Evolutionary conservation across 2,797 vertebrate species (phyloP).

Genomic region (Scyliorhinus canicula): DNA sequence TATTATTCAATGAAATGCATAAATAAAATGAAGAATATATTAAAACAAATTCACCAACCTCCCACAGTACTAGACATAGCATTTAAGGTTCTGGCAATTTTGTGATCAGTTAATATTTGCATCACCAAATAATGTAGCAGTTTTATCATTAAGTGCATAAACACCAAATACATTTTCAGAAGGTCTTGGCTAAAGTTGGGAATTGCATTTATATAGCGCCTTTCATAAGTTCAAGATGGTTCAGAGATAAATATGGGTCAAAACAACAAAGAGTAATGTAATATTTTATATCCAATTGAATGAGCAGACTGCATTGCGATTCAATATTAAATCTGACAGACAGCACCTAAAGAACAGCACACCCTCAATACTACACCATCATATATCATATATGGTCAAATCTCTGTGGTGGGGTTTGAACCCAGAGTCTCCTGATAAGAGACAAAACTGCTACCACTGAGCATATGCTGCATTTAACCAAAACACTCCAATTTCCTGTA

Average conservation of each 20-base stretch:
- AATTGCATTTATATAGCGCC: background rate
- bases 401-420: background rate
- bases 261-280: background rate
- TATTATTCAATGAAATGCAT: background rate
- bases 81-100: background rate
- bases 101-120: background rate
- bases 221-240: background rate
- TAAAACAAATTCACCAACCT: background rate
- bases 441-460: background rate
- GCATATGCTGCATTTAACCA: background rate
- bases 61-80: background rate
- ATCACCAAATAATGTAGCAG: background rate
- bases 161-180: background rate
- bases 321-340: background rate
- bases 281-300: background rate
- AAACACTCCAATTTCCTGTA: background rate
- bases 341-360: background rate
- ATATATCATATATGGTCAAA: background rate
- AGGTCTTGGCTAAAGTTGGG: background rate
- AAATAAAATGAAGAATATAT: background rate
- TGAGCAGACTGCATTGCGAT: background rate
- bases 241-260: background rate
- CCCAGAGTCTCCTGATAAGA: background rate
- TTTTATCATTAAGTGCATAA: background rate
- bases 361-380: background rate